These are phyloP conservation scores for Phyllotreta cruciferae DNA, from an alignment of 2,888 invertebrate genomes.

Conservation along the genomic window DNA sequence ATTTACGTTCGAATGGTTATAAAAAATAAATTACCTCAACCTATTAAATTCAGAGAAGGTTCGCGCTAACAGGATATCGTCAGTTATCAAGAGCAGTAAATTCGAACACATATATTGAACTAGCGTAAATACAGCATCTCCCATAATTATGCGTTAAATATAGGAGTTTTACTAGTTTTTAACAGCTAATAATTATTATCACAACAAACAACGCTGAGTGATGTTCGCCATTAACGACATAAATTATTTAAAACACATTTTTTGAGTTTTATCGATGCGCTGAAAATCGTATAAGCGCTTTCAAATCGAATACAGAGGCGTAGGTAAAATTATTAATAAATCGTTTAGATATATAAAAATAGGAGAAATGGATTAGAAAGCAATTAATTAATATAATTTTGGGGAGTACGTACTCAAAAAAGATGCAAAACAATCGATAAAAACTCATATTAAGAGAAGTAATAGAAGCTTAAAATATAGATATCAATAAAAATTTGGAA, in stretches of 20 bases:
- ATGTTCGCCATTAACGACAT: slow-evolving; percentile 31
- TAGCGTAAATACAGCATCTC: slow-evolving; percentile 23
- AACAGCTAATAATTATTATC: slow-evolving; percentile 36
- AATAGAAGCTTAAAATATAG: too few species aligned
- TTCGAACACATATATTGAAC: slow-evolving; percentile 25
- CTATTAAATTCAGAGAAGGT: too few species aligned
- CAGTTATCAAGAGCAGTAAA: slow-evolving; percentile 40
- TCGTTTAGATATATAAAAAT: background rate
- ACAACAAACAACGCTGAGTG: slow-evolving; percentile 34
- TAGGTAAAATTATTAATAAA: background rate
- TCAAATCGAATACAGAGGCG: slow-evolving; percentile 8
- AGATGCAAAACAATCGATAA: too few species aligned
- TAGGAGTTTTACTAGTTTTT: slow-evolving; percentile 27
- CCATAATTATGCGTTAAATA: slow-evolving; percentile 25
- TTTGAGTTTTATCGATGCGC: slow-evolving; percentile 27
- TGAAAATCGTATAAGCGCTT: slow-evolving; percentile 26
- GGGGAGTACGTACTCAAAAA: too few species aligned
- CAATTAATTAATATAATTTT: too few species aligned
- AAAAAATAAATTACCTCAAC: too few species aligned
- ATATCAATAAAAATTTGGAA: too few species aligned
- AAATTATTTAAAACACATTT: slow-evolving; percentile 25
- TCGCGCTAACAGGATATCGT: slow-evolving; percentile 35
- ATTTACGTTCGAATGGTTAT: too few species aligned
- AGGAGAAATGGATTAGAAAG: too few species aligned
- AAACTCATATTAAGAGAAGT: too few species aligned